phyloP scores from a whole-genome alignment of 2,113 vertebrate genomes.

The human (Homo sapiens) region DNA sequence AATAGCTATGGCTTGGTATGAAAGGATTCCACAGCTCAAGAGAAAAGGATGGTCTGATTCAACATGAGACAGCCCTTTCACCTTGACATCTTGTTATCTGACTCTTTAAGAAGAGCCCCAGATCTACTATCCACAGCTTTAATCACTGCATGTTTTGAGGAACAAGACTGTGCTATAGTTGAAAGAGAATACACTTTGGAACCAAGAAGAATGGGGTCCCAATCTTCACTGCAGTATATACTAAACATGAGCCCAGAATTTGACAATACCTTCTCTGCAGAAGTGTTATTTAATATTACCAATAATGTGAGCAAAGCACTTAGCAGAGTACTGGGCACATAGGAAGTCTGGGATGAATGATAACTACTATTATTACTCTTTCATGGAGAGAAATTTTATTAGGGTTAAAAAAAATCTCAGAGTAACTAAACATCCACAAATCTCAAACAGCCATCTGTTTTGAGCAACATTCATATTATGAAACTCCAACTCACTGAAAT shows the following conservation, averaged over 20 bases:
- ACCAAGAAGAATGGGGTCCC: not conserved
- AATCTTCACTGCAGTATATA: not conserved
- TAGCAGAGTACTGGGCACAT: not conserved
- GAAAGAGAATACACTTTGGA: not conserved
- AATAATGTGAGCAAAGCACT: constrained; percentile 3
- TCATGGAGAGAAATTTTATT: constrained; percentile 39
- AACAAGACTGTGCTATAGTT: not conserved
- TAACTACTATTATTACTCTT: not conserved
- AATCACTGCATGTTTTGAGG: not conserved
- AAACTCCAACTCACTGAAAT: constrained; percentile 53
- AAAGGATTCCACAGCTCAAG: not conserved
- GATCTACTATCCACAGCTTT: not conserved
- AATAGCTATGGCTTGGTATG: not conserved
- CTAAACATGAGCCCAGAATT: not conserved
- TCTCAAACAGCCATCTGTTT: constrained; percentile 68
- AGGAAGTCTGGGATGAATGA: not conserved
- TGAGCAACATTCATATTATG: constrained; percentile 39
- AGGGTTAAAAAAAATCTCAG: constrained; percentile 50
- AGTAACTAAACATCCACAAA: constrained; percentile 51
- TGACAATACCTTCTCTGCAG: not conserved
- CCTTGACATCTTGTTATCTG: not conserved
- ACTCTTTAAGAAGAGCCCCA: not conserved
- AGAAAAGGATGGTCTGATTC: not conserved
- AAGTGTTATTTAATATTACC: not conserved
- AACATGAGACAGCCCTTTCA: not conserved